Conservation (phyloP, 2,888 invertebrate genomes). For the Drosophila dives region DNA sequence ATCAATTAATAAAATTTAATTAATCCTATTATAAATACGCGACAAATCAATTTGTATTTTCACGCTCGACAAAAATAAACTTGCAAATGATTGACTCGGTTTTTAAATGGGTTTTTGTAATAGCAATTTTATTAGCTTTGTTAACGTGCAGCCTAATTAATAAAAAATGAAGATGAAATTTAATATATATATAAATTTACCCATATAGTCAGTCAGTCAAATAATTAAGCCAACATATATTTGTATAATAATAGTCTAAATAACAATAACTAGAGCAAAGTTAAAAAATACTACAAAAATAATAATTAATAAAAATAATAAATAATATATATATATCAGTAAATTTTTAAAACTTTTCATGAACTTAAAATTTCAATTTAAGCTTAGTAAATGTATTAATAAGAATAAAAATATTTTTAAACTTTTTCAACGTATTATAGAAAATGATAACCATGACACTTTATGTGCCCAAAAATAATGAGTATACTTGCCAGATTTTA, state of each 20-base stretch:
- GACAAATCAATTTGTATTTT: constrained; percentile 33
- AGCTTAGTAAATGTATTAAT: neutral
- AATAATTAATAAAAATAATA: too few relatives aligned
- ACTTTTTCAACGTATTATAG: too few relatives aligned
- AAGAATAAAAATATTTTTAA: neutral
- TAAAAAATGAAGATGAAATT: too few relatives aligned
- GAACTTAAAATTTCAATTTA: neutral
- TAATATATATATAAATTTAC: neutral
- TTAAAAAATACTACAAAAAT: too few relatives aligned
- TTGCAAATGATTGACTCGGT: constrained; percentile 13
- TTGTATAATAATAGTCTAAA: too few relatives aligned
- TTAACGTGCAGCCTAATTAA: neutral
- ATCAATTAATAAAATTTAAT: constrained; percentile 30
- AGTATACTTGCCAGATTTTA: neutral
- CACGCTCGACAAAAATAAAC: neutral
- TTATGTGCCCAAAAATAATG: neutral
- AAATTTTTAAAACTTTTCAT: too few relatives aligned
- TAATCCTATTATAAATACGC: constrained; percentile 30
- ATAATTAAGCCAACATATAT: too few relatives aligned
- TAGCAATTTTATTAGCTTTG: neutral
- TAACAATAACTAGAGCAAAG: too few relatives aligned
- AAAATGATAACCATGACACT: fast-evolving
- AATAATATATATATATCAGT: too few relatives aligned
- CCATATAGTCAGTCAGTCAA: too few relatives aligned
- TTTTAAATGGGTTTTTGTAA: neutral